Percentiles rank a stretch among this genome's conserved stretches.
Evolutionary conservation across 2,888 invertebrate species (phyloP).

Genomic region (Luperina testacea): DNA sequence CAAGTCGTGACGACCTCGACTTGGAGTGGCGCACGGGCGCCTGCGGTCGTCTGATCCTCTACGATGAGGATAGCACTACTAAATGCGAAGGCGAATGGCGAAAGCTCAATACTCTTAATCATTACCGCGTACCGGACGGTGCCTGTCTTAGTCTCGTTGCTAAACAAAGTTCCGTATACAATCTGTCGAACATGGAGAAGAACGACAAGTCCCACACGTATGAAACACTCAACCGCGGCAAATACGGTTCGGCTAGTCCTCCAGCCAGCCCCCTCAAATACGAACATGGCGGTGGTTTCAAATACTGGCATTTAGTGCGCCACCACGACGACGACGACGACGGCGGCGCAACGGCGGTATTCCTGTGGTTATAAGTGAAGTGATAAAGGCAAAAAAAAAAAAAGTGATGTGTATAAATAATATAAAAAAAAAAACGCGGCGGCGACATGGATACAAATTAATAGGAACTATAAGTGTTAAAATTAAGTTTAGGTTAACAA

Average conservation of each 20-base stretch:
- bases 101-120: slow-evolving; percentile 98
- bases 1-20: slow-evolving; percentile 98
- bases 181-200: slow-evolving; percentile 98
- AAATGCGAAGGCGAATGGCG: slow-evolving; percentile 99
- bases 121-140: slow-evolving; percentile 98
- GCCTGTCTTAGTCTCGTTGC: slow-evolving; percentile 98
- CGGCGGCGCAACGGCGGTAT: too few relatives aligned
- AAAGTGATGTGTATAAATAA: too few relatives aligned
- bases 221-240: slow-evolving; percentile 96
- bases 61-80: slow-evolving; percentile 99
- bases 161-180: slow-evolving; percentile 98
- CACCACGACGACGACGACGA: slow-evolving; percentile 98
- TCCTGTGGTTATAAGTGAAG: too few relatives aligned
- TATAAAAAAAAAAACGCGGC: too few relatives aligned
- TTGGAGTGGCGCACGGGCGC: slow-evolving; percentile 99
- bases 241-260: slow-evolving; percentile 97
- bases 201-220: slow-evolving; percentile 98
- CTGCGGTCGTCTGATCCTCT: slow-evolving; percentile 97
- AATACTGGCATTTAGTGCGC: slow-evolving; percentile 98
- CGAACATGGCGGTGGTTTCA: slow-evolving; percentile 95
- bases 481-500: too few relatives aligned
- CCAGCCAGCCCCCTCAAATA: slow-evolving; percentile 98
- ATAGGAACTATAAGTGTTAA: too few relatives aligned
- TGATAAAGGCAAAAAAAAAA: too few relatives aligned
- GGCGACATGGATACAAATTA: too few relatives aligned